Evolutionary conservation across 2,113 vertebrate species (phyloP), one percentile per base, ranked within the genome.

Genomic region (Clarias macrocephalus): DNA sequence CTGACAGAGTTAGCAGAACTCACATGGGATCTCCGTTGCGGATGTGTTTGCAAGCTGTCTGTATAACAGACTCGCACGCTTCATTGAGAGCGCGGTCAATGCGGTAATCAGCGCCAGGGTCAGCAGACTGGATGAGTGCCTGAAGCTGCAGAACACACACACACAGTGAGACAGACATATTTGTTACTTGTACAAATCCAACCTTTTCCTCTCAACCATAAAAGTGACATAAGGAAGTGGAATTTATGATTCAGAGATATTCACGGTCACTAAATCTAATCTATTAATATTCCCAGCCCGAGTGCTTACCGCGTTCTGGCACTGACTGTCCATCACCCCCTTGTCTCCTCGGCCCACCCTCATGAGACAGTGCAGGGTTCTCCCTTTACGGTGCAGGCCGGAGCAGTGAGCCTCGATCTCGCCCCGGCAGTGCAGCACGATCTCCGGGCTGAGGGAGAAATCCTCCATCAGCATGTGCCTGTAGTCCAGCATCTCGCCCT

Each of bases 21-120:
- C 94, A 97, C 97, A 97, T 97, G 60, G 97, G 97, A 90, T 97
- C 97, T 89, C 97, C 97, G 0, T 94, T 96, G 2, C 96, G 94
- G 82, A 97, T 97, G 92, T 97, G 96, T 91, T 97, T 97, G 95
- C 97, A 97, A 92, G 97, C 97, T 0, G 97, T 97, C 92, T 97
- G 97, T 72, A 97, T 97, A 66, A 97, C 97, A 0, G 96, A 97
- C 68, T 97, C 97, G 0, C 97, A 97, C 79, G 97, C 97, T 93
- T 97, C 97, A 2, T 97, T 97, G 89, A 97, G 88, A 1, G 97
- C 97, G 18, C 97, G 93, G 89, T 97, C 97, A 0, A 97, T 97
- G 85, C 97, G 96, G 80, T 97, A 97, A 93, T 97, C 97, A 0
- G 97, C 95, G 4, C 95, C 97, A 0, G 96, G 97, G 90, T 97